phyloP scores from a whole-genome alignment of 1,140 invertebrate genomes.

The Lineus longissimus region DNA sequence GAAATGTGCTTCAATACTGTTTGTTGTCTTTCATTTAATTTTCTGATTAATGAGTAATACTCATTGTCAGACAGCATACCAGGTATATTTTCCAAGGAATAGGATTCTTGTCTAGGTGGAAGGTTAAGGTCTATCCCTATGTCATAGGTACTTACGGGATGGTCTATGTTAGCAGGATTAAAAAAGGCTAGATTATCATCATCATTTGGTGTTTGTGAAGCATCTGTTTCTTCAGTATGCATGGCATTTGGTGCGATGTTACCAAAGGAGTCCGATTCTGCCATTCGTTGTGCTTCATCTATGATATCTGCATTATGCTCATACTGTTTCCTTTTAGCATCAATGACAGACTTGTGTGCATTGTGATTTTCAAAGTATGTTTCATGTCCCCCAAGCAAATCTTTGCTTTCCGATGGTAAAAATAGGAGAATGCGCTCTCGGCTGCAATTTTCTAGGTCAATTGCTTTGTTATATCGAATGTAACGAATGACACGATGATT shows the following conservation, averaged over 20 bases:
- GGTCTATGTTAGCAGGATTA: not conserved
- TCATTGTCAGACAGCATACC: not conserved
- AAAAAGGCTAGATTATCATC: not conserved
- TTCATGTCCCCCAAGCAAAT: no score
- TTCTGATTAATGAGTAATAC: not conserved
- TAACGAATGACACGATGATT: no score
- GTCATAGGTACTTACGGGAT: slow-evolving; percentile 15
- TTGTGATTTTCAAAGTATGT: no score
- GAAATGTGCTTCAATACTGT: not conserved
- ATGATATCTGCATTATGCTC: no score
- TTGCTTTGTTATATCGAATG: no score
- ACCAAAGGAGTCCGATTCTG: no score
- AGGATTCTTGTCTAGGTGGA: not conserved
- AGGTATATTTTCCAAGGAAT: not conserved
- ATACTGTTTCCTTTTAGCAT: no score
- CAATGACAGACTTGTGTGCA: no score
- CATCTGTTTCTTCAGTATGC: slow-evolving; percentile 5
- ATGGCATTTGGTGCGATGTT: slow-evolving; percentile 11
- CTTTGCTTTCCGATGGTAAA: no score
- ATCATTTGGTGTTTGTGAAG: not conserved
- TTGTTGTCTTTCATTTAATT: slow-evolving; percentile 3
- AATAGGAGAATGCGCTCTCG: no score
- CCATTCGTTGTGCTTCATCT: no score
- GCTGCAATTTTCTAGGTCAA: no score
- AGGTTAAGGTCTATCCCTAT: slow-evolving; percentile 15